phyloP scores from a whole-genome alignment of 2,888 invertebrate species.

The Papilio gigon region DNA sequence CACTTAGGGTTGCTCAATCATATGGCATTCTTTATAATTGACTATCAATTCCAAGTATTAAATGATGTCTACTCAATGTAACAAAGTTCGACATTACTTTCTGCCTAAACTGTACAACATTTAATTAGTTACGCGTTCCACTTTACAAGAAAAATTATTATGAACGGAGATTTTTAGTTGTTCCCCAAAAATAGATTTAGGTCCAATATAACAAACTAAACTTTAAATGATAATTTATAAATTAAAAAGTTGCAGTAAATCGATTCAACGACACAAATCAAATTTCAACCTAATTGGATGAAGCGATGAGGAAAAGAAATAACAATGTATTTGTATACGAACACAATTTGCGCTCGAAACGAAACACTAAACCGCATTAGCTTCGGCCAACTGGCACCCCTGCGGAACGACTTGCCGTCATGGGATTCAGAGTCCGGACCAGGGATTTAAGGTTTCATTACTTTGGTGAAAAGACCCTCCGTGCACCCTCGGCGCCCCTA shows the following conservation, averaged over 20 bases:
- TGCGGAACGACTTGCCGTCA: slow-evolving; percentile 72
- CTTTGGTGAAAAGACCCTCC: slow-evolving; percentile 58
- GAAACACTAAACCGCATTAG: slow-evolving; percentile 81
- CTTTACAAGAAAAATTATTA: no score
- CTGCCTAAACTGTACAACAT: background rate
- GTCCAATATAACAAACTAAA: no score
- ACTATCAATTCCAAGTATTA: background rate
- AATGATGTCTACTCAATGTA: background rate
- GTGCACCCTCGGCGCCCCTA: slow-evolving; percentile 47
- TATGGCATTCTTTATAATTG: background rate
- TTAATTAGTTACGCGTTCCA: no score
- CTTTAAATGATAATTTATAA: no score
- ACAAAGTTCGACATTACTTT: background rate
- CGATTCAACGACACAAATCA: slow-evolving; percentile 12
- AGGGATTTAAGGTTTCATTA: slow-evolving; percentile 83
- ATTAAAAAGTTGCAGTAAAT: slow-evolving; percentile 2
- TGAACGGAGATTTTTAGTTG: no score
- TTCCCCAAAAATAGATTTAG: no score
- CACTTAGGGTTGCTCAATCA: slow-evolving; percentile 34
- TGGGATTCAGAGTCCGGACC: slow-evolving; percentile 80
- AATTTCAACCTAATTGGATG: slow-evolving; percentile 56
- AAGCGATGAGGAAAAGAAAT: slow-evolving; percentile 59
- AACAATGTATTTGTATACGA: slow-evolving; percentile 67
- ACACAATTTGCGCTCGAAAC: slow-evolving; percentile 77
- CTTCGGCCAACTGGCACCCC: slow-evolving; percentile 78